Evolutionary conservation across 2,888 invertebrate species (phyloP), one percentile per base, ranked within the genome.

Genomic region (Ashinkailepas kermadecensis): DNA sequence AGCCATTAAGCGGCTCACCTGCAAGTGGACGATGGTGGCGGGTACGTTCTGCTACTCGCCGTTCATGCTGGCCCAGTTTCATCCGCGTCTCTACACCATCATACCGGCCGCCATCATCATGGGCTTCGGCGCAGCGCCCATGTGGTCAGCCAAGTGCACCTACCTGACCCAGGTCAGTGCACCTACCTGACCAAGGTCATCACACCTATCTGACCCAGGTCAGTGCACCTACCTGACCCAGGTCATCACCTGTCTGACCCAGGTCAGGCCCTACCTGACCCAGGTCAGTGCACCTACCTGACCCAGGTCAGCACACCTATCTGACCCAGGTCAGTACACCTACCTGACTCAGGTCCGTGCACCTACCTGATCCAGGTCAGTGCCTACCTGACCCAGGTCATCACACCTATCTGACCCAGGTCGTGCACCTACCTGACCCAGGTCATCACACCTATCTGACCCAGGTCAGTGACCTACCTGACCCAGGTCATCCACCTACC

Each of bases 61-160:
- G 4, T 99, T 97, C 89, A 97, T 99, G 87, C 95, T 92, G 78
- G 93, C 96, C 70, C 98, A 99, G 88, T 95, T 98, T 87, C 94
- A 95, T 86, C 96, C 98, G 3, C 91, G 91, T 84, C 86, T 85
- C 82, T 95, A 93, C 87, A 96, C 97, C n/a, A 90, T 96, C 82
- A 94, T 95, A 81, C 96, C 96, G 0, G 94, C 96, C 65, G 96
- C 97, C 54, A 93, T 97, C 58, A 90, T 99, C n/a, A 91, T 96
- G 62, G 99, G 99, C 84, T 89, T 97, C 81, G 97, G 96, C 15
- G 98, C 97, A 4, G 97, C 97, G 0, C 97, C 97, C 80, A 94
- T 99, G 92, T 99, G 99, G 99, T 95, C 97, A 0, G 95, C 98
- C n/a, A 96, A 98, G 88, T 97, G 98, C 83, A 96, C 96, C 2